Base-by-base conservation (phyloP, 2,888 invertebrate species). In the Andricus curvator region DNA sequence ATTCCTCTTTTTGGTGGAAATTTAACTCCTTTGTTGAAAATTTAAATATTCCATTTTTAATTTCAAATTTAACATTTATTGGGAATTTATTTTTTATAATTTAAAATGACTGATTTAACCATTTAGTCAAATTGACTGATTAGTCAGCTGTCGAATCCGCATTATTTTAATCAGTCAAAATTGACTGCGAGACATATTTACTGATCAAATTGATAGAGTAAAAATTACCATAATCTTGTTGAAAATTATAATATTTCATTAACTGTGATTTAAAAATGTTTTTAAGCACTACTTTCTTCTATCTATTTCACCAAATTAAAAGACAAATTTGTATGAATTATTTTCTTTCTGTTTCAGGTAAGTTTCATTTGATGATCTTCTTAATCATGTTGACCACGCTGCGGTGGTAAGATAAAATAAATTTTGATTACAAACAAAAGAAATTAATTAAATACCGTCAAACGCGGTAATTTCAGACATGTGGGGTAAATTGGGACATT, bases 281-380 rank as follows among this genome's bases (percentile, higher is more conserved):
- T 9, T 56, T 8, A n/a, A n/a, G n/a, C 56, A 56, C 56, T 56
- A n/a, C 56, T 56, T 56, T 56, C n/a, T 56, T n/a, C 9, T 56
- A 11, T 56, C 56, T 56, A 70, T 29, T 48, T 48, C 29, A 17
- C 1, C 4, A 20, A 8, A 20, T 48, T n/a, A 17, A 15, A 44
- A 25, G 0, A 33, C 9, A 11, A 33, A 51, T 56, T 74, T 20
- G 56, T 51, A 70, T 48, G 1, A 29, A 11, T 51, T 4, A 17
- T 56, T 48, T 22, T 56, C 29, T 74, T 4, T 74, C 33, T 74
- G 74, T 74, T 74, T 74, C 33, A 74, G 74, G 74, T 74, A 56
- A 74, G 74, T 74, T 62, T 74, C 29, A 11, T 74, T 56, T 56
- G 25, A 33, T 20, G 56, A 29, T n/a, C 33, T n/a, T 22, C 17